Evolutionary conservation across 2,797 vertebrate genomes (phyloP), one percentile per base, ranked within the genome.

Genomic region (Thunnus albacares): DNA sequence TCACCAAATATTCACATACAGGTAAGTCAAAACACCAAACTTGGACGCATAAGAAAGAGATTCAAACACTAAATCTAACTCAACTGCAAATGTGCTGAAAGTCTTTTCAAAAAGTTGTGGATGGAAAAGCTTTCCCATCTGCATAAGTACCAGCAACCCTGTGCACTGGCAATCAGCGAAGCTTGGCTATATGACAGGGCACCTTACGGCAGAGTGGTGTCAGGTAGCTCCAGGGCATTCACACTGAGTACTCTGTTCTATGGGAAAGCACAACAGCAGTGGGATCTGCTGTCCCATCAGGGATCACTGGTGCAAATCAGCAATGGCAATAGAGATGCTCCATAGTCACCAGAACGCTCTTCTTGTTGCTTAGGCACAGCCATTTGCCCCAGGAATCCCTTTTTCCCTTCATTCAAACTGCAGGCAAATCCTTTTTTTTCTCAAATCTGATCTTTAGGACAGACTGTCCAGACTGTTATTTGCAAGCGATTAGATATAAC

Each of bases 191-290:
- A 87, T 93, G 92, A 87, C 91, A 93, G 86, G 84, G 83, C 78
- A 91, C 89, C 89, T 92, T 88, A 92, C 83, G 61, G 87, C 84
- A 85, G 78, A 87, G 87, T 89, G 89, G 92, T 92, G 90, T 93
- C 86, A 81, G 85, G 87, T 92, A 79, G 80, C 90, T 88, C 84
- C 59, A 18, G 85, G 87, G 81, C 49, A 87, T 90, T 89, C 73
- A 88, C 80, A 80, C 73, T 15, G 33, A 67, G 70, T 82, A 79
- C 84, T 82, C 49, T 1, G 75, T 69, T 67, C 75, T 52, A 26
- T 55, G 73, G 77, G 75, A 76, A 83, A 82, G 66, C 58, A 65
- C 57, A 69, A 22, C 80, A 81, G 70, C 77, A 73, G 52, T 41
- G 35, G 77, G 83, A 71, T 84, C 80, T 77, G 81, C 85, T 72